Base-by-base conservation (phyloP, 2,888 invertebrate genomes). In the Salticus scenicus region DNA sequence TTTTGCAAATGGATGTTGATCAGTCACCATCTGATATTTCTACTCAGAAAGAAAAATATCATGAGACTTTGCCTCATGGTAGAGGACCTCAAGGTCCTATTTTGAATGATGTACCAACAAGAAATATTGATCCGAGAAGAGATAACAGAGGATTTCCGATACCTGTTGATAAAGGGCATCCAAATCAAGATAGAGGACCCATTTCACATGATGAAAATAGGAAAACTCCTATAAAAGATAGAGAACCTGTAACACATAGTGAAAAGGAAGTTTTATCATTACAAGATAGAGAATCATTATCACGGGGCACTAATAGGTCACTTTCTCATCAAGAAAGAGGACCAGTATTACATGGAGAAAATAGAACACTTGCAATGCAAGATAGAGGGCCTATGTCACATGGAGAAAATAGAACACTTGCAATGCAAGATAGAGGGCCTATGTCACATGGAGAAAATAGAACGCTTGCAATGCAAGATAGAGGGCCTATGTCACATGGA, bases 1-100 rank as follows among this genome's bases (percentile, higher is more conserved):
- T 28, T n/a, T 10, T 20, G 7, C 82, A 82, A 42, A 83, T 77
- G 72, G 72, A 76, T 27, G 47, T 66, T 20, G 82, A 83, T 31
- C 51, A 30, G 8, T 31, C 72, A 5, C 66, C 66, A 24, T 17
- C 42, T 42, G 64, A 33, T 28, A 33, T 0, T 0, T 20, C 57
- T 30, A 10, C 31, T 8, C 30, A 57, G n/a, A 73, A 41, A 30
- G 64, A 67, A 27, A n/a, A 10, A 41, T 57, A 33, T 31, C 33
- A 17, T 17, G 33, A 67, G 27, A 33, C n/a, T 33, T 2, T 4
- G 8, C 20, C 66, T 7, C n/a, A n/a, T n/a, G 12, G 0, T 64
- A n/a, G 30, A 30, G 30, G 69, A 1, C 31, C 8, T 42, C 8
- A 47, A 67, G 70, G 20, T 8, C n/a, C 27, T 17, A 2, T 66